Conservation (phyloP, 2,888 invertebrate genomes). For the Philaethria dido region DNA sequence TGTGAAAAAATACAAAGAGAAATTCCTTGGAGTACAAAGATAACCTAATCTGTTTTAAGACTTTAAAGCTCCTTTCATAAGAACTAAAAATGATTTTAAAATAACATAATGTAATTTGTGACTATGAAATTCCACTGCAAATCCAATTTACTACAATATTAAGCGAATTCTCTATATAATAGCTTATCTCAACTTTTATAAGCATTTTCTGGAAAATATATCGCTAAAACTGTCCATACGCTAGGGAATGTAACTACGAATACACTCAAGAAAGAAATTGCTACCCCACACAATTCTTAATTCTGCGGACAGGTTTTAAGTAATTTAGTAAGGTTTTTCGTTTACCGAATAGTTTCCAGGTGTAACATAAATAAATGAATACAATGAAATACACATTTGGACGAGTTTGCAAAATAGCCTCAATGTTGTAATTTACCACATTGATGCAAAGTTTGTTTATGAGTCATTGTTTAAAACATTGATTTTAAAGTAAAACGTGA, state of each 20-base stretch:
- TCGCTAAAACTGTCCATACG: conserved; percentile 1
- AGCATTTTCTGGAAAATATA: conserved; percentile 2
- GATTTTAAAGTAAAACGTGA: conserved; percentile 34
- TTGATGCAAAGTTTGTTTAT: conserved; percentile 30
- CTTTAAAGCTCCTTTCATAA: neutral
- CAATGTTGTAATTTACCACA: conserved; percentile 16
- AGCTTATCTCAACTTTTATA: neutral
- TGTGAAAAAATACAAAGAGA: neutral
- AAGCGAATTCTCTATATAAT: neutral
- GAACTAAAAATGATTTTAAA: neutral
- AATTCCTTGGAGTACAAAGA: neutral
- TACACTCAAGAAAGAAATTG: conserved; percentile 8
- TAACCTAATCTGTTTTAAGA: neutral
- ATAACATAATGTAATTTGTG: neutral
- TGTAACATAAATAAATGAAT: neutral
- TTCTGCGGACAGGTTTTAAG: neutral
- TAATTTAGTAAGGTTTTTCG: conserved; percentile 6
- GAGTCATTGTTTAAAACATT: conserved; percentile 30
- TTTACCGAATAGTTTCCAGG: neutral
- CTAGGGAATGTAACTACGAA: neutral
- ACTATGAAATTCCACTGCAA: neutral
- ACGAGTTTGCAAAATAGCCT: neutral
- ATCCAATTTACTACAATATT: neutral
- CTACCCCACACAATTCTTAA: conserved; percentile 4
- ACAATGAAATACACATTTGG: conserved; percentile 1